Base-by-base conservation (phyloP, 2,113 vertebrate species). In the Loxodonta africana region DNA sequence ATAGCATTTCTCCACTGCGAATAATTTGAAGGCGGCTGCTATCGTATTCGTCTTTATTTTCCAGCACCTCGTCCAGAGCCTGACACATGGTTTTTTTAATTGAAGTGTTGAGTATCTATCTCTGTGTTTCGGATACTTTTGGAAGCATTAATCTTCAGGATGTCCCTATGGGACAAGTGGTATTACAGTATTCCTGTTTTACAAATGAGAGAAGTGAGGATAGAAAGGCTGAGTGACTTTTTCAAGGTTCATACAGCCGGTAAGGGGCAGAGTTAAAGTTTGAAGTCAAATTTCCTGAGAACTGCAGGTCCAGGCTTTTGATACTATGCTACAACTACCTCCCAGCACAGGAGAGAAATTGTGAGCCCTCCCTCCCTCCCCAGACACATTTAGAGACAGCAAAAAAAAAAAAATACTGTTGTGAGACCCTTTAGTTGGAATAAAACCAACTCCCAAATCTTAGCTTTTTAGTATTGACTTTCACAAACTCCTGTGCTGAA, bases 141-240 rank as follows among this genome's bases (percentile, higher is more conserved):
- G 48, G 95, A 76, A 95, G 63, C 65, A 60, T 76, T 82, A 67
- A 33, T 86, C 25, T 90, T 88, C 30, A 46, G 73, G 63, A 46
- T 67, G 90, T 83, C 44, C 44, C 71, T 88, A 30, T 87, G 26
- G 60, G n/a, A 57, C 44, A 71, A 48, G 51, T 71, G 12, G 7
- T 89, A 44, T 86, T 57, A 57, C 53, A 17, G 53, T 76, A 76
- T 86, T 37, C 25, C 82, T 30, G 41, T 95, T 90, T 94, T 90
- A 83, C 65, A 90, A 65, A 74, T 88, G 82, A 92, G 8, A 57
- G 90, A 88, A 80, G 8, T 87, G 77, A 91, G 44, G 74, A 9
- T 92, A 53, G 73, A 95, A n/a, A 90, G n/a, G n/a, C n/a, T 81
- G 46, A 90, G 69, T 96, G 83, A 86, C 21, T 96, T 94, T 37